Evolutionary conservation across 2,888 invertebrate species (phyloP).

Genomic region (Hypselothyrea guttata): DNA sequence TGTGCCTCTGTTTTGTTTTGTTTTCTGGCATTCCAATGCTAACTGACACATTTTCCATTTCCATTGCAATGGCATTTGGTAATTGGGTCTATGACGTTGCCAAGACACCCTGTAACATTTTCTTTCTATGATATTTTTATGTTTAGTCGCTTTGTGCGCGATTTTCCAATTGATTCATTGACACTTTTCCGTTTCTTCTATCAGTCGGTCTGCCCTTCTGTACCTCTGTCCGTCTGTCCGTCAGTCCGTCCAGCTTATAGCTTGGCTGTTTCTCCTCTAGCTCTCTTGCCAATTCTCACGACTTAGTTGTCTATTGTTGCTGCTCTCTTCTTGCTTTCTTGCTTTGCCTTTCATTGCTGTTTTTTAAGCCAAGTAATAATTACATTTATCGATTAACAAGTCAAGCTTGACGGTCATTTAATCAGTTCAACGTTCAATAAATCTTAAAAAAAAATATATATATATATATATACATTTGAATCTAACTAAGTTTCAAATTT

Average conservation of each 20-base stretch:
- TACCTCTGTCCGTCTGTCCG: not conserved
- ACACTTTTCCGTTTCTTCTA: constrained; percentile 20
- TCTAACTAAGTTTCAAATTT: no score
- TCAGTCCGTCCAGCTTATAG: no score
- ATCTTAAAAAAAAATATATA: not conserved
- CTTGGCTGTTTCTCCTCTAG: not conserved
- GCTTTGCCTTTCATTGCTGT: not conserved
- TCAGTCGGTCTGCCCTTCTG: not conserved
- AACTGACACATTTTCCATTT: constrained; percentile 56
- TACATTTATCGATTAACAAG: constrained; percentile 50
- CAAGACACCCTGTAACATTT: not conserved
- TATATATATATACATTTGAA: no score
- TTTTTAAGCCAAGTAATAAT: constrained; percentile 49
- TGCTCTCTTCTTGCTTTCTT: constrained; percentile 4
- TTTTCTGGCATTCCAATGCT: constrained; percentile 39
- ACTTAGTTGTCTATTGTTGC: constrained; percentile 15
- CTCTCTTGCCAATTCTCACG: constrained; percentile 40
- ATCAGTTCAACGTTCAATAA: constrained; percentile 4
- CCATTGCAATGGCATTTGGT: constrained; percentile 39
- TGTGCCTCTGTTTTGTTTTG: constrained; percentile 1
- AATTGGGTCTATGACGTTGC: constrained; percentile 67
- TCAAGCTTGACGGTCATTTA: constrained; percentile 16
- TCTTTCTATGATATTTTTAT: constrained; percentile 6
- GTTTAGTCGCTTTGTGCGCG: constrained; percentile 25
- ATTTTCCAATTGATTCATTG: constrained; percentile 56